Evolutionary conservation across 1,140 invertebrate genomes (phyloP).

Genomic region (Leptestheria dahalacensis): DNA sequence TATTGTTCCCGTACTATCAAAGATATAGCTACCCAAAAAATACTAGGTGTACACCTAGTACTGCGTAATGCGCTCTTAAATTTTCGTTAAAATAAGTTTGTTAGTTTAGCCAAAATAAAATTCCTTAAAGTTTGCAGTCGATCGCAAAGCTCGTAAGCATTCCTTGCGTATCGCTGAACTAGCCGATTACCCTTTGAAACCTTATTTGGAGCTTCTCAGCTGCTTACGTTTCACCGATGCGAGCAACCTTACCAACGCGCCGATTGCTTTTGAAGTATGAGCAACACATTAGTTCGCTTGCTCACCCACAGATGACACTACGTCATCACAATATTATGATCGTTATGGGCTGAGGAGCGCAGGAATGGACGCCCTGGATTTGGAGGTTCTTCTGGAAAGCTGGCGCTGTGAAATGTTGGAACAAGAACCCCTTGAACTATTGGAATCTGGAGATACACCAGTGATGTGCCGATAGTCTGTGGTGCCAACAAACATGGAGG

Average conservation of each 20-base stretch:
- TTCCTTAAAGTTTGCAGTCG: no score
- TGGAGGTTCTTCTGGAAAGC: constrained; percentile 9
- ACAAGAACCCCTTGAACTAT: constrained; percentile 4
- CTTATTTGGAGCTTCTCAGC: constrained; percentile 14
- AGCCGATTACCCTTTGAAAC: constrained; percentile 22
- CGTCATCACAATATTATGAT: no score
- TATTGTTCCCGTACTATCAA: no score
- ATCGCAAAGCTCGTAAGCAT: constrained; percentile 24
- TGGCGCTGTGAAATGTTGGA: not conserved
- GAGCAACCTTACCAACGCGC: not conserved
- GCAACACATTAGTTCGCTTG: no score
- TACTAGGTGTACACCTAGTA: no score
- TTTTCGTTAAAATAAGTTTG: no score
- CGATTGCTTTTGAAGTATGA: not conserved
- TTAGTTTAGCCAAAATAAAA: no score
- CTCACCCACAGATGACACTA: no score
- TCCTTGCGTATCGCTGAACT: constrained; percentile 23
- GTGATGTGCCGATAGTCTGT: constrained; percentile 7
- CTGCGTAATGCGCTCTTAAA: no score
- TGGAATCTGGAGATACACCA: constrained; percentile 15
- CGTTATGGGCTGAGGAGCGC: constrained; percentile 15
- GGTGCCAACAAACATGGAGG: constrained; percentile 17
- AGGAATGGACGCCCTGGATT: constrained; percentile 8
- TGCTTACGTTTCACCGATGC: constrained; percentile 9
- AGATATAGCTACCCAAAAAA: no score